These are phyloP conservation scores for Pseudomyrmex dendroicus DNA, from an alignment of 1,140 invertebrate species.

Conservation along the genomic window DNA sequence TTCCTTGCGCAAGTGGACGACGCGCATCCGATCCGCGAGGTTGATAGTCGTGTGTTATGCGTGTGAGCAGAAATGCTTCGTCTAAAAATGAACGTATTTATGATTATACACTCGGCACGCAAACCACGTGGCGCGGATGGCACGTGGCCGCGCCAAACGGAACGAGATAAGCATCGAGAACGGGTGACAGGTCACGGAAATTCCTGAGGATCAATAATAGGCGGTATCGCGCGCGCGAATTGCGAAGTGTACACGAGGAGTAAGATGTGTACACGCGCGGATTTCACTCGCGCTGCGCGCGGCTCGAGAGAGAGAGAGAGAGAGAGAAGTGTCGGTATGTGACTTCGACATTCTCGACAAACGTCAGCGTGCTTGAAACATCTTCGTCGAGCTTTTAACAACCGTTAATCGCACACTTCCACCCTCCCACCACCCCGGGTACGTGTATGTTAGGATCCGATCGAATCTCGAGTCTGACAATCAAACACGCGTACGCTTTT, in stretches of 20 bases:
- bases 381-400: background rate
- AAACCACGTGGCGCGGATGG: constrained; percentile 27
- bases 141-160: constrained; percentile 36
- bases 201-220: constrained; percentile 38
- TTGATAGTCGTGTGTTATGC: no score
- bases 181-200: constrained; percentile 43
- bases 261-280: background rate
- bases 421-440: background rate
- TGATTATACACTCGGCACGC: no score
- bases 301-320: constrained; percentile 24
- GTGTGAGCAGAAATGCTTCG: no score
- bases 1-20: no score
- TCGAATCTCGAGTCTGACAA: constrained; percentile 34
- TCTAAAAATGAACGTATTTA: background rate
- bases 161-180: constrained; percentile 22
- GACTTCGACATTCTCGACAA: constrained; percentile 44
- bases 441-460: constrained; percentile 27
- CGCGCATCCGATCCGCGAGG: no score
- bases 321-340: constrained; percentile 17
- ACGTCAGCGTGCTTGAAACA: background rate
- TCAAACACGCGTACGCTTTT: constrained; percentile 30
- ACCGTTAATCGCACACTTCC: constrained; percentile 11
- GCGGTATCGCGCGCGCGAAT: background rate
- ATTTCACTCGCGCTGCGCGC: constrained; percentile 52
- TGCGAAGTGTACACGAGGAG: constrained; percentile 51